Percentiles rank a stretch among this genome's conserved stretches.
phyloP scores from a whole-genome alignment of 1,140 invertebrate species.

The Caenorhabditis brenneri region DNA sequence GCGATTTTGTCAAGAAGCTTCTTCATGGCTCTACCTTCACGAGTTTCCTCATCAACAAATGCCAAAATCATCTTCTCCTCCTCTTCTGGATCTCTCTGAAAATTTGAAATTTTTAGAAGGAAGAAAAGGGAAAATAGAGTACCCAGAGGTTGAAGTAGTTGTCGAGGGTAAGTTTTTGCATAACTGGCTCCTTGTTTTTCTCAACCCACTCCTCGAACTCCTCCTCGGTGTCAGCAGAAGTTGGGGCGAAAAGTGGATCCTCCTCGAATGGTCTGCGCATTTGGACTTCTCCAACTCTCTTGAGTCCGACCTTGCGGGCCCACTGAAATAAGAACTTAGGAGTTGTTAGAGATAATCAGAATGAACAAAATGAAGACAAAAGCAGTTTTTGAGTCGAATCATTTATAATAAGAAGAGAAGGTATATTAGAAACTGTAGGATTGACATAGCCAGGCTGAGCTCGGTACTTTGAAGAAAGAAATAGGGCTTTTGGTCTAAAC shows the following conservation, averaged over 20 bases:
- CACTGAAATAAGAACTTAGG: constrained; percentile 60
- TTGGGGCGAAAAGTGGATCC: constrained; percentile 69
- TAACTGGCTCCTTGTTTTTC: constrained; percentile 69
- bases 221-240: constrained; percentile 68
- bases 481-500: too few species aligned
- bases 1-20: constrained; percentile 68
- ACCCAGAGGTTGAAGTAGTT: constrained; percentile 71
- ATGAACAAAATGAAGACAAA: too few species aligned
- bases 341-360: too few species aligned
- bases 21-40: constrained; percentile 69
- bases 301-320: constrained; percentile 70
- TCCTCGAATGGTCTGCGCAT: constrained; percentile 70
- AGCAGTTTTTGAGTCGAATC: too few species aligned
- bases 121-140: background rate
- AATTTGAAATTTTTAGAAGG: background rate
- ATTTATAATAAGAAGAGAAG: too few species aligned
- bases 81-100: constrained; percentile 68
- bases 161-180: constrained; percentile 69
- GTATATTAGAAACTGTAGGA: too few species aligned
- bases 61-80: constrained; percentile 68
- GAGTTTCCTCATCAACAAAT: constrained; percentile 70
- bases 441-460: too few species aligned
- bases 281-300: constrained; percentile 69
- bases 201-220: constrained; percentile 71
- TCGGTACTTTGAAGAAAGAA: background rate